Evolutionary conservation across 2,113 vertebrate species (phyloP).

Genomic region (Grantiella picta): DNA sequence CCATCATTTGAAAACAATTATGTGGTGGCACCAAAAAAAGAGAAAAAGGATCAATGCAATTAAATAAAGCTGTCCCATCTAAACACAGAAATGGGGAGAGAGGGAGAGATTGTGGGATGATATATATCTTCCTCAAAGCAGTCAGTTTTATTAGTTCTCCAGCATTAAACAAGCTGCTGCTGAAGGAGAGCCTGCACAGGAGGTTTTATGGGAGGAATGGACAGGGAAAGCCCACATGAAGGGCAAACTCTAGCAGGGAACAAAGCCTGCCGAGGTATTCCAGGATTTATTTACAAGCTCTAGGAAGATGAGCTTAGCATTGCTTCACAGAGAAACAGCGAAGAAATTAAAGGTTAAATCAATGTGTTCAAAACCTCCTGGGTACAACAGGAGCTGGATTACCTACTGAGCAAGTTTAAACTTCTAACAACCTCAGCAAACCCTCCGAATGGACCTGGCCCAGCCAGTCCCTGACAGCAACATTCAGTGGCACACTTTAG

Average conservation of each 20-base stretch:
- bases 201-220: background rate
- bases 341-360: background rate
- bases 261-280: background rate
- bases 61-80: background rate
- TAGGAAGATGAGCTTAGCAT: background rate
- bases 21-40: background rate
- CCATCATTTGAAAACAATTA: background rate
- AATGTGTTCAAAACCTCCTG: background rate
- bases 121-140: background rate
- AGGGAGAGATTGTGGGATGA: background rate
- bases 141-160: background rate
- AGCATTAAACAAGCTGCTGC: background rate
- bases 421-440: background rate
- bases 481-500: background rate
- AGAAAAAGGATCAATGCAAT: background rate
- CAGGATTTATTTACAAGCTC: background rate
- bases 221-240: background rate
- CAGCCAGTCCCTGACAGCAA: background rate
- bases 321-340: fast-evolving
- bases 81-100: background rate
- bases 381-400: background rate
- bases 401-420: background rate
- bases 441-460: background rate
- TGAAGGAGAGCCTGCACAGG: background rate
- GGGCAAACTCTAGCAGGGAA: background rate